Evolutionary conservation across 2,888 invertebrate species (phyloP), one percentile per base, ranked within the genome.

Genomic region (Lucinisca nassula): DNA sequence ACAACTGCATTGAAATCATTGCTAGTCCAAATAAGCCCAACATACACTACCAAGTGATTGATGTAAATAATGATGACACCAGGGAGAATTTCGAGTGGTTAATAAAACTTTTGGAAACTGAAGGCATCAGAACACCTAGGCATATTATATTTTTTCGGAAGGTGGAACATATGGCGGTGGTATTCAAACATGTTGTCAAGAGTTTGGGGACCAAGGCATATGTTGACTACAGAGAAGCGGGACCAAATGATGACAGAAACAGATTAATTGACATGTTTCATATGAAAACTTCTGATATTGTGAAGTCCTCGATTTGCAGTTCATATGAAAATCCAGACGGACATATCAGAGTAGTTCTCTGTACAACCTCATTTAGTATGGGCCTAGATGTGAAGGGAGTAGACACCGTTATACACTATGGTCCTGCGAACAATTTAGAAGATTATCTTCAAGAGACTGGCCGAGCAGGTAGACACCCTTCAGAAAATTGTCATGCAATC

Each of bases 381-480:
- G 89, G 89, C 4, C 83, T 89, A 14, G 82, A 85, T 61, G 88
- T 88, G 0, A 88, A 88, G 45, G 76, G 79, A 45, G 84, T 84
- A 21, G 45, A 79, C 49, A 88, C 84, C 12, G 84, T 88, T 6
- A 27, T 88, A 0, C 82, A 85, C 58, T 88, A 85, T 80, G 82
- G 88, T 14, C 79, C 88, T 30, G 67, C 82, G 12, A 85, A 88
- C 76, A 81, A 82, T 55, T n/a, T 76, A 12, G 84, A 84, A 45
- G 77, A 88, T 61, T 88, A 82, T 35, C 10, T 85, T 27, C 88
- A 84, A 79, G 89, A 89, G 75, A 79, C 88, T 38, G 78, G 84
- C 0, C 73, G 82, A 49, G 84, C 87, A 67, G 84, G 81, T 6
- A 27, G 87, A 76, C 78, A 70, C 37, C 67, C 70, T 10, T n/a